A percentile compares a stretch with the other conserved stretches of the same genome.
These are phyloP conservation scores for Brassicogethes aeneus DNA, from an alignment of 2,888 invertebrate species.

Conservation along the genomic window DNA sequence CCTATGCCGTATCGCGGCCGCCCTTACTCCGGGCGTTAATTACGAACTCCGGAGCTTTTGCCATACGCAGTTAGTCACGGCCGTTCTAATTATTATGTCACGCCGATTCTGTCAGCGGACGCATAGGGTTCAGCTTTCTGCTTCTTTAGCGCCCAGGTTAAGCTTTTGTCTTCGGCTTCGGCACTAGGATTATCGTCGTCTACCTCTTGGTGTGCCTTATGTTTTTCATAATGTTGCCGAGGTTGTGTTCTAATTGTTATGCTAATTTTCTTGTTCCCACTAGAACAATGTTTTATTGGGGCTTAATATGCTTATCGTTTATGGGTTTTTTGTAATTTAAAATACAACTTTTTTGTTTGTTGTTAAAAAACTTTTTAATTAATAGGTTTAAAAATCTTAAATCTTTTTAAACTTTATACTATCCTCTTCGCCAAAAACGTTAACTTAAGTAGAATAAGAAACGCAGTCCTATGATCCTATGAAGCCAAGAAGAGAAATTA, in stretches of 20 bases:
- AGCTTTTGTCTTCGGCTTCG: background rate
- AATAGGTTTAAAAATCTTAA: too few species aligned
- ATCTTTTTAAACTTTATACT: too few species aligned
- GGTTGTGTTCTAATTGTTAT: background rate
- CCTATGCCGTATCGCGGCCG: slow-evolving; percentile 15
- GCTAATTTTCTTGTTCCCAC: background rate
- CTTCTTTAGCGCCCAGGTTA: too few species aligned
- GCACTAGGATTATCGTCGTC: background rate
- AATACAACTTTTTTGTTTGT: too few species aligned
- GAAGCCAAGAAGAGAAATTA: too few species aligned
- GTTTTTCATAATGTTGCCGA: background rate
- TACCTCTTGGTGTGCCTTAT: background rate
- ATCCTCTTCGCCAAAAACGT: too few species aligned
- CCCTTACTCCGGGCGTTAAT: slow-evolving; percentile 21
- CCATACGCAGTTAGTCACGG: slow-evolving; percentile 24
- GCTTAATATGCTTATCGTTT: background rate
- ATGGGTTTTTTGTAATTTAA: too few species aligned
- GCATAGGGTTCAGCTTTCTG: background rate
- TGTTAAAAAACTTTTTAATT: too few species aligned
- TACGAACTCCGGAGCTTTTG: slow-evolving; percentile 23
- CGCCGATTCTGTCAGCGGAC: slow-evolving; percentile 7
- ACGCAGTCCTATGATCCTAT: too few species aligned
- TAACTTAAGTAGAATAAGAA: too few species aligned
- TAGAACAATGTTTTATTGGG: background rate
- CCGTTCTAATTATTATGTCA: slow-evolving; percentile 24